Percentiles rank a stretch among this genome's conserved stretches.
Evolutionary conservation across 2,888 invertebrate genomes (phyloP).

Genomic region (Pachydiplax longipennis): DNA sequence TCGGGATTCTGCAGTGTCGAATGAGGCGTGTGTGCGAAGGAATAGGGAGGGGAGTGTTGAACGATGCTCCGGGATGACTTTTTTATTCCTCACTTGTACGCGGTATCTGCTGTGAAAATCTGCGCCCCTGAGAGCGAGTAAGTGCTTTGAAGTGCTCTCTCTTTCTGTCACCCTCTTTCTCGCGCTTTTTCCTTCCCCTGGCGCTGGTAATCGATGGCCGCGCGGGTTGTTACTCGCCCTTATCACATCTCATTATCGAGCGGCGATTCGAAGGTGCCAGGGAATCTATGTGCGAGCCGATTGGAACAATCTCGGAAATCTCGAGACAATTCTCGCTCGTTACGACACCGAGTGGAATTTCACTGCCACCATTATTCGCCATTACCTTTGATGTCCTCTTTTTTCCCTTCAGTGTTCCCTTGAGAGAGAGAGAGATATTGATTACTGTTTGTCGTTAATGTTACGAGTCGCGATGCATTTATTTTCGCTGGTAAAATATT

Average conservation of each 20-base stretch:
- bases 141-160: background rate
- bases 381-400: background rate
- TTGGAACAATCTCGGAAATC: background rate
- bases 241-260: background rate
- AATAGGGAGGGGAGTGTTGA: background rate
- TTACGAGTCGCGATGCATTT: no score
- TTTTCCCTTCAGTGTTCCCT: no score
- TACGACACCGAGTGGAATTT: background rate
- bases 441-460: no score
- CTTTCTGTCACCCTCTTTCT: background rate
- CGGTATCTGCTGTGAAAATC: background rate
- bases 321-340: background rate
- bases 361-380: background rate
- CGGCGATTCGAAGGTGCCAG: background rate
- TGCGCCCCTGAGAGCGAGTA: background rate
- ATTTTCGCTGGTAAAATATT: no score
- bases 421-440: no score
- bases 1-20: background rate
- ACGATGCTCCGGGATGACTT: background rate
- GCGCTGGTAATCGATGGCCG: background rate
- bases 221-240: background rate
- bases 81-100: background rate
- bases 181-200: no score
- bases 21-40: background rate
- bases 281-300: background rate